Evolutionary conservation across 2,888 invertebrate species (phyloP).

Genomic region (Morpho helenor): DNA sequence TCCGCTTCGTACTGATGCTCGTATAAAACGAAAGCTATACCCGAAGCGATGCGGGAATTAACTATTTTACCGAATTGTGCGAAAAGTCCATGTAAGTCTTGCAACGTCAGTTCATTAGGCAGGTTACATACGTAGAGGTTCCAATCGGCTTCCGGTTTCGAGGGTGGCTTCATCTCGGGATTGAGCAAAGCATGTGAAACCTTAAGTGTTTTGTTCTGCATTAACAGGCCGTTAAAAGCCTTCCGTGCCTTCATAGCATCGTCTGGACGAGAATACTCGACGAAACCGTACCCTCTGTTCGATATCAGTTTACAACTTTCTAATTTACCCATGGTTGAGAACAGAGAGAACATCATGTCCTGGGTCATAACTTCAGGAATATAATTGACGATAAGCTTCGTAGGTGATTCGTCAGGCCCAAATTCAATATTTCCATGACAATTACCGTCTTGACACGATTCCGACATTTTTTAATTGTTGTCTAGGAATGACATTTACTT

Average conservation of each 20-base stretch:
- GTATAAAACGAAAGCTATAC: constrained; percentile 76
- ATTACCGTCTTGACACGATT: constrained; percentile 80
- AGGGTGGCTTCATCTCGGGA: constrained; percentile 72
- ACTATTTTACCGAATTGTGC: constrained; percentile 79
- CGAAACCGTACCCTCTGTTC: constrained; percentile 78
- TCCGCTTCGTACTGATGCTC: constrained; percentile 76
- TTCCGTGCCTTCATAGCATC: constrained; percentile 75
- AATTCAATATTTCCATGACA: constrained; percentile 78
- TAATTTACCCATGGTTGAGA: constrained; percentile 78
- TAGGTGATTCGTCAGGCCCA: constrained; percentile 77
- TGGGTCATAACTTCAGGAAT: constrained; percentile 80
- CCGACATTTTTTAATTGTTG: constrained; percentile 81
- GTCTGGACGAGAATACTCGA: constrained; percentile 73
- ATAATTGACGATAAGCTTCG: constrained; percentile 79
- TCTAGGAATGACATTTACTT: constrained; percentile 75
- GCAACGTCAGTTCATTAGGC: constrained; percentile 78
- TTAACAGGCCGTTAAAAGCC: constrained; percentile 74
- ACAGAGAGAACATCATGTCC: constrained; percentile 79
- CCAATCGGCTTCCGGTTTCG: constrained; percentile 78
- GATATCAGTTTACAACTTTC: constrained; percentile 79
- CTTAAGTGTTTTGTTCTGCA: constrained; percentile 78
- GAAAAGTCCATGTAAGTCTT: constrained; percentile 76
- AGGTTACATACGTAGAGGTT: constrained; percentile 79
- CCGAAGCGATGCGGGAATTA: constrained; percentile 77
- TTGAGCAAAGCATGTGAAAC: constrained; percentile 75